Base-by-base conservation (phyloP, 2,113 vertebrate genomes). In the Triplophysa tibetana region DNA sequence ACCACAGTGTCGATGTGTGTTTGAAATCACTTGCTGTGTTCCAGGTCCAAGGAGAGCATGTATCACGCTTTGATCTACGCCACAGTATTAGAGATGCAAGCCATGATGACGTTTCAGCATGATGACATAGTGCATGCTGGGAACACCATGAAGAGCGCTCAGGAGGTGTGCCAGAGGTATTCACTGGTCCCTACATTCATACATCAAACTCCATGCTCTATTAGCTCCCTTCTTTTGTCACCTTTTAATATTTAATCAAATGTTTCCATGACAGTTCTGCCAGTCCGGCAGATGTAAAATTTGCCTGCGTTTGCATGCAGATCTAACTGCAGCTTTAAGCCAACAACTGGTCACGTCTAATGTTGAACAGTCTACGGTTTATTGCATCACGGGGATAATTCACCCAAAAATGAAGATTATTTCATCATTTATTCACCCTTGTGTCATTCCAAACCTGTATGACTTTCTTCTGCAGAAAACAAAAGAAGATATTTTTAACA, bases 51-150 rank as follows among this genome's bases (percentile, higher is more conserved):
- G 33, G 90, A 92, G 75, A 95, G 93, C 63, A 94, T 95, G 93
- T 95, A 95, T 89, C 94, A 95, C 5, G 91, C 93, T 38, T 91
- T 95, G 0, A 92, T 95, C 82, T 94, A 94, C 13, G 93, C 93
- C 86, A 94, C 93, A 0, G 87, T 95, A 61, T 86, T 94, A 87
- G 94, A 95, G 85, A 95, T 95, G 94, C 93, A 95, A 87, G 93
- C 94, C 67, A 94, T 95, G 94, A 95, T 95, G 94, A 95, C 94
- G 8, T 95, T 95, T 84, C 89, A 95, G 81, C 93, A 90, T 0
- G 93, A 94, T 16, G 94, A 95, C 90, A 92, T 95, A 61, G 89
- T 85, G 87, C 91, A 83, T 1, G 94, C 94, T 3, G 94, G 92
- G 24, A 90, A 90, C 66, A 94, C 90, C 29, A 95, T 95, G 94